These are phyloP conservation scores for Corythornis madagascariensis DNA, from an alignment of 2,113 vertebrate genomes.

Conservation along the genomic window DNA sequence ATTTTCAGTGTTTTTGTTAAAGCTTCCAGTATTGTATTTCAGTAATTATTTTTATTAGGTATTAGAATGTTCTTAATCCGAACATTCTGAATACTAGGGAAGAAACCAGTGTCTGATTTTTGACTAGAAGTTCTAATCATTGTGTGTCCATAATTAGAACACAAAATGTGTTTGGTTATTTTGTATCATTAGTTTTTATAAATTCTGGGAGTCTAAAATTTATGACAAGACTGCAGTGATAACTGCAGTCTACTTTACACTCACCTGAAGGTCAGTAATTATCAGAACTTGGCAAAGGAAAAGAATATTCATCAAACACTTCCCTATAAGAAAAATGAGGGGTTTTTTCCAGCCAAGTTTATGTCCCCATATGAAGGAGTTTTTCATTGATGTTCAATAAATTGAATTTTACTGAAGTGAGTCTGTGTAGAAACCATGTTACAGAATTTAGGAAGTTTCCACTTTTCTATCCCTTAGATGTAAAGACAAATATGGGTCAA, in stretches of 20 bases:
- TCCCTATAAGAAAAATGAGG: neutral
- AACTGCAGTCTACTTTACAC: neutral
- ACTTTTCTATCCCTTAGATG: neutral
- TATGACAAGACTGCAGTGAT: neutral
- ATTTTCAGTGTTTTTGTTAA: neutral
- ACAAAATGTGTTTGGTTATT: neutral
- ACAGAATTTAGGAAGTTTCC: neutral
- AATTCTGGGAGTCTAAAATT: neutral
- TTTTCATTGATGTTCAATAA: neutral
- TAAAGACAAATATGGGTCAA: neutral
- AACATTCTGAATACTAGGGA: neutral
- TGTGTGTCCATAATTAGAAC: neutral
- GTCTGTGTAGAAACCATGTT: neutral
- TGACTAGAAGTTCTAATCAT: neutral
- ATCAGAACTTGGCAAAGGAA: neutral
- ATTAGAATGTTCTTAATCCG: neutral
- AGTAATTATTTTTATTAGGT: neutral
- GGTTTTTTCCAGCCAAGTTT: neutral
- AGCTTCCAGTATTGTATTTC: neutral
- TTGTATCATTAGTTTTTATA: neutral
- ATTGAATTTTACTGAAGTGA: constrained; percentile 34
- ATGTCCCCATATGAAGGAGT: neutral
- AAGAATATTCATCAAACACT: neutral
- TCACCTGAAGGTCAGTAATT: constrained; percentile 7
- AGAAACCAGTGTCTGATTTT: neutral